Base-by-base conservation (phyloP, 2,888 invertebrate genomes). In the Megastigmus dorsalis region DNA sequence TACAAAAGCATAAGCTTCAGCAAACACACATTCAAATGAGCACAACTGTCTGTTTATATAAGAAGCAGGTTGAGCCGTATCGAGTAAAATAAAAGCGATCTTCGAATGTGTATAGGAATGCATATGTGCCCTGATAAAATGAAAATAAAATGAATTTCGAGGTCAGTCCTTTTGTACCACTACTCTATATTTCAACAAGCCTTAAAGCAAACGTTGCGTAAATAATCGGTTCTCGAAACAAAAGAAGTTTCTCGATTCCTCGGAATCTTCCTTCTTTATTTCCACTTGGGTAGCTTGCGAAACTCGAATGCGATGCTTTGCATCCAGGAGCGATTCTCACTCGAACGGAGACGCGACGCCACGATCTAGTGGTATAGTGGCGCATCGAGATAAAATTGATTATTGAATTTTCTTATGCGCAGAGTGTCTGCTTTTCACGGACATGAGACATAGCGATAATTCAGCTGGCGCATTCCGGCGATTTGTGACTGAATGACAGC, bases 201-300 rank as follows among this genome's bases (percentile, higher is more conserved):
- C 30, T 41, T 52, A 52, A 65, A 54, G 13, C 63, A 63, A 65
- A 41, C 41, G 65, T 65, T 65, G 65, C 65, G 54, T 65, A 30
- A 65, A 65, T 65, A 54, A 65, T 65, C 28, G 41, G 54, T 52
- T 41, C 41, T 36, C n/a, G 38, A 41, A 28, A 54, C 41, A 54
- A 41, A 65, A 50, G 23, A 33, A 50, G 36, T 36, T 33, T 55
- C 55, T 55, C 55, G 20, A 20, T 55, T 52, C 63, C 15, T 10
- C 23, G 36, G 28, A 62, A 45, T 55, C 30, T 55, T 30, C 33
- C 20, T 20, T 55, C 18, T 55, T 33, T 45, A 15, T 18, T 45
- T 55, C 55, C 55, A 55, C 33, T 55, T 3, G 20, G 13, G 4
- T 18, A 20, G n/a, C 33, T 55, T 36, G 33, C 33, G 33, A 55